A percentile compares a stretch with the other conserved stretches of the same genome.
Conservation (phyloP, 2,888 invertebrate species). For the Rhimphoctona megacephalus region DNA sequence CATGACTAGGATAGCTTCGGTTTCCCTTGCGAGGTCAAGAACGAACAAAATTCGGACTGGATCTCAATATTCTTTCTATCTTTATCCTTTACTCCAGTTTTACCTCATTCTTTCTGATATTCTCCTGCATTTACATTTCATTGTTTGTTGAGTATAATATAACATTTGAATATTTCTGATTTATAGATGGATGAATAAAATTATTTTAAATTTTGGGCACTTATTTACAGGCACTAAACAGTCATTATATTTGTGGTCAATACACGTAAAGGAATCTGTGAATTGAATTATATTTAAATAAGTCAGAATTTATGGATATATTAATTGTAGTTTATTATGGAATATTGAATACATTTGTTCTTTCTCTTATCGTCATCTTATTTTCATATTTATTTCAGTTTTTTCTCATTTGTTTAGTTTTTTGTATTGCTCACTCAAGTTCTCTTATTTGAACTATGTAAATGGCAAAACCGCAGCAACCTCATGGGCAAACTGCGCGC, state of each 20-base stretch:
- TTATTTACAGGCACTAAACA: no score
- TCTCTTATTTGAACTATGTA: conserved; percentile 1
- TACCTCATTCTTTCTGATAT: background rate
- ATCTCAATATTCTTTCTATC: conserved; percentile 23
- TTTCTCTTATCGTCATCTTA: background rate
- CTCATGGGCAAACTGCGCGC: conserved; percentile 66
- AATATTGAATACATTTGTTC: background rate
- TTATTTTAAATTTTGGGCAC: no score
- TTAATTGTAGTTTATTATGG: no score
- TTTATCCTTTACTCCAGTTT: background rate
- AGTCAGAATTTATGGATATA: no score
- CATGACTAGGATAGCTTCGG: conserved; percentile 46
- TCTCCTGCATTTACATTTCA: background rate
- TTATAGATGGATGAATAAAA: no score
- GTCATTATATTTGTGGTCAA: no score
- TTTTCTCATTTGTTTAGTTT: background rate
- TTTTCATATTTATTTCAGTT: background rate
- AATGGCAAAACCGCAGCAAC: conserved; percentile 64
- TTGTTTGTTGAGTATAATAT: no score
- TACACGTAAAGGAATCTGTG: no score
- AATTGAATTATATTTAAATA: no score
- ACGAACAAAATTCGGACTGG: conserved; percentile 51
- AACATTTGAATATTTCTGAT: no score
- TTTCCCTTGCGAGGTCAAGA: conserved; percentile 64
- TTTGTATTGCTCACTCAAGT: background rate